A percentile compares a stretch with the other conserved stretches of the same genome.
Conservation (phyloP, 1,140 invertebrate genomes). For the Megathymus violae region DNA sequence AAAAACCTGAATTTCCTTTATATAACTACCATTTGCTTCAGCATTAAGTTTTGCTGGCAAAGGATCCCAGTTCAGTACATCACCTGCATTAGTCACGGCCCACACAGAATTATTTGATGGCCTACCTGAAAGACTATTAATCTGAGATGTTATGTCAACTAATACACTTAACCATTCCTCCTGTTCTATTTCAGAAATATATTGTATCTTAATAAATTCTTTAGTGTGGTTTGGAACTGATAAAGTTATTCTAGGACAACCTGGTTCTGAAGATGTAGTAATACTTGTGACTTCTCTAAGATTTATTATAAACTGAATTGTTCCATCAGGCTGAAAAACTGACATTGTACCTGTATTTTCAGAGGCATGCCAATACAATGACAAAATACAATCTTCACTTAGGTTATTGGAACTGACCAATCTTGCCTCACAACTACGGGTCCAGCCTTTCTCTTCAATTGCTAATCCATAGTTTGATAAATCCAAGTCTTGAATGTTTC, state of each 20-base stretch:
- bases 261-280: slow-evolving; percentile 90
- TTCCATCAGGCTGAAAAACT: slow-evolving; percentile 89
- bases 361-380: slow-evolving; percentile 89
- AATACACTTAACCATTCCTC: slow-evolving; percentile 94
- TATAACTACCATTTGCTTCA: slow-evolving; percentile 80
- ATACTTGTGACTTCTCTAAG: slow-evolving; percentile 90
- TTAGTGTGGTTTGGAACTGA: slow-evolving; percentile 86
- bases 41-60: slow-evolving; percentile 74
- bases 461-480: slow-evolving; percentile 88
- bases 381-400: slow-evolving; percentile 90
- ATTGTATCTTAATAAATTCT: slow-evolving; percentile 87
- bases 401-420: slow-evolving; percentile 85
- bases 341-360: slow-evolving; percentile 90
- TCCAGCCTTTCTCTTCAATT: slow-evolving; percentile 92
- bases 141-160: slow-evolving; percentile 87
- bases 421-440: slow-evolving; percentile 90
- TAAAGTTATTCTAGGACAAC: slow-evolving; percentile 88
- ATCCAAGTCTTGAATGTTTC: slow-evolving; percentile 83
- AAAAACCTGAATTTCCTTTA: slow-evolving; percentile 88
- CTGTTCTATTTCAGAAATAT: slow-evolving; percentile 90
- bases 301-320: slow-evolving; percentile 87
- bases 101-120: slow-evolving; percentile 90
- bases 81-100: slow-evolving; percentile 90
- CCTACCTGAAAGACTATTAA: slow-evolving; percentile 87
- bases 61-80: slow-evolving; percentile 92